These are phyloP conservation scores for Spermophilus dauricus DNA, from an alignment of 2,113 vertebrate genomes.

Conservation along the genomic window DNA sequence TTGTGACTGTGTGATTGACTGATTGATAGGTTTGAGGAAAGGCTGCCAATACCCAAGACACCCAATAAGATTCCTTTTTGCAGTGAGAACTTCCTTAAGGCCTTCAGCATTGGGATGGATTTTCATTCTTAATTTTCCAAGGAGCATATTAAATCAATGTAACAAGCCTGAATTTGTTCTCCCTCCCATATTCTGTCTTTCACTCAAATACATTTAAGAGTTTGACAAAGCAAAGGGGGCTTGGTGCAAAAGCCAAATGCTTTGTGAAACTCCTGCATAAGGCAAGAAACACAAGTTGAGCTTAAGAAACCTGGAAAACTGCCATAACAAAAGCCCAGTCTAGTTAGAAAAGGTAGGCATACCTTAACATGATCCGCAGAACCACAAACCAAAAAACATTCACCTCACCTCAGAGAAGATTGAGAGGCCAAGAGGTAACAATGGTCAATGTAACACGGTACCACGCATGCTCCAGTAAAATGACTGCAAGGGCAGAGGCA, in stretches of 20 bases:
- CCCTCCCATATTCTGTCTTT: background rate
- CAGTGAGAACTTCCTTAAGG: background rate
- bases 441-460: fast-evolving
- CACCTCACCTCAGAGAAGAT: background rate
- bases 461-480: too few species aligned
- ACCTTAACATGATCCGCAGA: background rate
- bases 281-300: background rate
- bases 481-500: background rate
- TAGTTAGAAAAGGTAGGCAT: background rate
- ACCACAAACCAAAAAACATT: background rate
- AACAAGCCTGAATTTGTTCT: background rate
- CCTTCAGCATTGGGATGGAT: background rate
- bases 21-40: background rate
- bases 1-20: background rate
- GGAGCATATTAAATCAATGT: background rate
- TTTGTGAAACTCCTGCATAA: background rate
- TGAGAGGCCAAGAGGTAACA: background rate
- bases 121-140: background rate
- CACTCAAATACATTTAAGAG: background rate
- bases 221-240: background rate
- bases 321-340: background rate
- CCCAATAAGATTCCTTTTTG: background rate
- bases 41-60: background rate
- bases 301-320: background rate
- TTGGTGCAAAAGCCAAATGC: background rate